A percentile compares a stretch with the other conserved stretches of the same genome.
phyloP scores from a whole-genome alignment of 1,140 invertebrate genomes.

The Drosophila truncata region DNA sequence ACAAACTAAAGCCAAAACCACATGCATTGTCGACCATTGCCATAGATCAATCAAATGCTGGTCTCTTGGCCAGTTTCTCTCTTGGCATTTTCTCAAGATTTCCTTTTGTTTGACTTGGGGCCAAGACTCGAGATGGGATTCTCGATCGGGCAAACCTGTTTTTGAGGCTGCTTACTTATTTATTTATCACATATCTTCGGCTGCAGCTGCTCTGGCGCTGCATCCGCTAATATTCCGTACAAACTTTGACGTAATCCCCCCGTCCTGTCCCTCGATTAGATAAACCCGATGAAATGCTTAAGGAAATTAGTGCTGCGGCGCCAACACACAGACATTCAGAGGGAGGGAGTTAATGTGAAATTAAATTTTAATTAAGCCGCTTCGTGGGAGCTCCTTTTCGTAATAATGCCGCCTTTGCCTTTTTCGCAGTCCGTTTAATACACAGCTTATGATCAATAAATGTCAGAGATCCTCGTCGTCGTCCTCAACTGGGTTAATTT shows the following conservation, averaged over 20 bases:
- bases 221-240: slow-evolving; percentile 70
- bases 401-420: slow-evolving; percentile 67
- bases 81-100: slow-evolving; percentile 56
- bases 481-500: slow-evolving; percentile 69
- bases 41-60: slow-evolving; percentile 82
- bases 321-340: slow-evolving; percentile 21
- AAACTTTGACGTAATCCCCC: slow-evolving; percentile 77
- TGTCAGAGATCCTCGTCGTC: slow-evolving; percentile 56
- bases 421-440: slow-evolving; percentile 72
- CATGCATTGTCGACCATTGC: slow-evolving; percentile 73
- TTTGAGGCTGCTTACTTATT: slow-evolving; percentile 65
- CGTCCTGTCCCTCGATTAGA: slow-evolving; percentile 64
- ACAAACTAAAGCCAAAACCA: slow-evolving; percentile 41
- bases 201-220: slow-evolving; percentile 37
- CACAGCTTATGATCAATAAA: slow-evolving; percentile 83
- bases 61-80: slow-evolving; percentile 34
- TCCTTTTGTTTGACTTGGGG: slow-evolving; percentile 60
- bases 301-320: slow-evolving; percentile 66
- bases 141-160: slow-evolving; percentile 70
- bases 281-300: slow-evolving; percentile 67
- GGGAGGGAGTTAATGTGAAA: slow-evolving; percentile 52
- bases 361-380: slow-evolving; percentile 57
- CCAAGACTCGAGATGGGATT: slow-evolving; percentile 66
- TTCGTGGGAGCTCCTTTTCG: slow-evolving; percentile 72
- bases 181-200: slow-evolving; percentile 74